These are phyloP conservation scores for Dufourea novaeangliae DNA, from an alignment of 1,140 invertebrate genomes.

Conservation along the genomic window DNA sequence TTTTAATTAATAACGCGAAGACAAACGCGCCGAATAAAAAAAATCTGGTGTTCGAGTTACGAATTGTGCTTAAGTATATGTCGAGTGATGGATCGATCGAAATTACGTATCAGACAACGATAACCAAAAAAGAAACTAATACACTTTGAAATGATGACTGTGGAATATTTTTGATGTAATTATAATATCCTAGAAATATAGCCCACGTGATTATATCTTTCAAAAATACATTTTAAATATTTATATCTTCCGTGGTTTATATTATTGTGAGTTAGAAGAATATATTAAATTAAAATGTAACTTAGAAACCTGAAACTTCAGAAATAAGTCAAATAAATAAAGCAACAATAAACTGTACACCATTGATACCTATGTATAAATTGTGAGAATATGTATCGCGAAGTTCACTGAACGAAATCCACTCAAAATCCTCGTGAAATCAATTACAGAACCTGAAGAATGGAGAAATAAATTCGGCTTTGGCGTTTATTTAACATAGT, in stretches of 20 bases:
- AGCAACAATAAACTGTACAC: no score
- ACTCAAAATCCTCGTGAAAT: neutral
- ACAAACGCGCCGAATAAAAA: conserved; percentile 49
- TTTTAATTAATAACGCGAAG: conserved; percentile 68
- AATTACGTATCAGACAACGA: conserved; percentile 47
- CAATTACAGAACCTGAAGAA: neutral
- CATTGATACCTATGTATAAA: neutral
- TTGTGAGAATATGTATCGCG: neutral
- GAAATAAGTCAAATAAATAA: no score
- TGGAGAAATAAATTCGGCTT: neutral
- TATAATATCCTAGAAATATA: no score
- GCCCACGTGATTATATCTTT: no score
- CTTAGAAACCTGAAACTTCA: no score
- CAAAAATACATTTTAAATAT: no score
- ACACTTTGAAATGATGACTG: conserved; percentile 36
- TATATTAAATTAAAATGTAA: no score
- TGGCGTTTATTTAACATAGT: conserved; percentile 5
- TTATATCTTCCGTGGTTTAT: no score
- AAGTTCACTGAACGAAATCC: neutral
- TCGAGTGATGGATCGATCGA: conserved; percentile 66
- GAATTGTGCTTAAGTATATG: conserved; percentile 51
- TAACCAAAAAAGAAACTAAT: conserved; percentile 36
- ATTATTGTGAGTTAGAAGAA: no score
- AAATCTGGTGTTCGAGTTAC: conserved; percentile 29
- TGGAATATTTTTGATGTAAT: no score